Evolutionary conservation across 2,888 invertebrate species (phyloP).

Genomic region (Nymphalis polychloros): DNA sequence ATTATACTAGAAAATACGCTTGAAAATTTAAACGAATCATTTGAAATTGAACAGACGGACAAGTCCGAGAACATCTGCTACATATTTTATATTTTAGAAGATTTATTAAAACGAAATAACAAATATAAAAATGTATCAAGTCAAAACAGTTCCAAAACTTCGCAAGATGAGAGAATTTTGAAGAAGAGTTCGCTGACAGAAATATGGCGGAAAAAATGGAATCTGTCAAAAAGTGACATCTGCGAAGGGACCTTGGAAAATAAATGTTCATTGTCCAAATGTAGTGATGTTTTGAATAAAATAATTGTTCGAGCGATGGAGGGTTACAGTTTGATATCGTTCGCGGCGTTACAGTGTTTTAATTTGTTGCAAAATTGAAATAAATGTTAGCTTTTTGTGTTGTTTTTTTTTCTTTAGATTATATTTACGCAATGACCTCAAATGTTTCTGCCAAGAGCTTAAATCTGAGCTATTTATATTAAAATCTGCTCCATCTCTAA

Average conservation of each 20-base stretch:
- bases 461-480: no score
- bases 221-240: conserved; percentile 47
- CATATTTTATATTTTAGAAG: conserved; percentile 61
- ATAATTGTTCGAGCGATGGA: conserved; percentile 62
- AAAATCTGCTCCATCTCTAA: no score
- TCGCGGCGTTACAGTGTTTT: conserved; percentile 66
- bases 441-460: no score
- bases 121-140: conserved; percentile 40
- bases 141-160: conserved; percentile 44
- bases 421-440: no score
- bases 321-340: conserved; percentile 64
- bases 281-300: conserved; percentile 61
- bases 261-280: conserved; percentile 51
- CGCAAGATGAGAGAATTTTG: conserved; percentile 48
- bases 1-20: conserved; percentile 49
- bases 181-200: conserved; percentile 61
- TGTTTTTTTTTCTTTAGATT: not conserved
- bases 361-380: conserved; percentile 61
- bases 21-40: conserved; percentile 44
- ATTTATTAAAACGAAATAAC: conserved; percentile 53
- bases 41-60: conserved; percentile 51
- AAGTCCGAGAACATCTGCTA: conserved; percentile 61
- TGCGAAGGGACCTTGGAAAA: conserved; percentile 47
- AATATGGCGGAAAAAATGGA: conserved; percentile 71
- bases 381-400: conserved; percentile 3